Evolutionary conservation across 1,140 invertebrate genomes (phyloP).

Genomic region (Microplitis mediator): DNA sequence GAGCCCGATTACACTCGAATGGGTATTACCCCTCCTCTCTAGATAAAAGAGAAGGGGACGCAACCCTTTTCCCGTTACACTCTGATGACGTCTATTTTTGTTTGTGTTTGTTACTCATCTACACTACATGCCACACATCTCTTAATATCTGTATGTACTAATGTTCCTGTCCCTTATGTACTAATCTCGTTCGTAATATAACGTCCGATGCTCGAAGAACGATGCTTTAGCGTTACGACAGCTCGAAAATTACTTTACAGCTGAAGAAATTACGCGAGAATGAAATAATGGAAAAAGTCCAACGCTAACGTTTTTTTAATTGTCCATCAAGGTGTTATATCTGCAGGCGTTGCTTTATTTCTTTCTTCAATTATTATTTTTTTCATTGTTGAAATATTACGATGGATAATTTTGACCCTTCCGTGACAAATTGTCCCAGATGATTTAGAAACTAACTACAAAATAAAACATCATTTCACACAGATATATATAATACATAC

Average conservation of each 20-base stretch:
- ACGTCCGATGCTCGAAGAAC: slow-evolving; percentile 21
- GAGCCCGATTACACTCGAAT: slow-evolving; percentile 64
- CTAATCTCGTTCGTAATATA: slow-evolving; percentile 18
- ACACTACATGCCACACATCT: background rate
- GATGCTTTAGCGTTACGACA: slow-evolving; percentile 25
- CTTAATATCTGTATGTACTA: background rate
- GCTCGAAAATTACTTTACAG: slow-evolving; percentile 34
- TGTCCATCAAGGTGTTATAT: slow-evolving; percentile 4
- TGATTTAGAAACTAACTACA: slow-evolving; percentile 38
- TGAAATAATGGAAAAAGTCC: background rate
- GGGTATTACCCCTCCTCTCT: slow-evolving; percentile 55
- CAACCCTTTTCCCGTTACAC: slow-evolving; percentile 20
- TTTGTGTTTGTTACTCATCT: slow-evolving; percentile 7
- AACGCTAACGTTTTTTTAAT: slow-evolving; percentile 18
- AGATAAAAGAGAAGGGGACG: background rate
- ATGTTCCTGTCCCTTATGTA: slow-evolving; percentile 3
- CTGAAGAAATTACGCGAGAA: background rate
- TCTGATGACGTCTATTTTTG: background rate
- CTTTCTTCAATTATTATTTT: background rate
- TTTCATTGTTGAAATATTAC: background rate
- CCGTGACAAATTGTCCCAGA: slow-evolving; percentile 32
- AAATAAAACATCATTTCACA: background rate
- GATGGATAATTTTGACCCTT: background rate
- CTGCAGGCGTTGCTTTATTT: slow-evolving; percentile 2
- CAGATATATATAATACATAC: background rate